Percentiles rank a stretch among this genome's conserved stretches.
phyloP scores from a whole-genome alignment of 2,113 vertebrate species.

The Zapornia atra region DNA sequence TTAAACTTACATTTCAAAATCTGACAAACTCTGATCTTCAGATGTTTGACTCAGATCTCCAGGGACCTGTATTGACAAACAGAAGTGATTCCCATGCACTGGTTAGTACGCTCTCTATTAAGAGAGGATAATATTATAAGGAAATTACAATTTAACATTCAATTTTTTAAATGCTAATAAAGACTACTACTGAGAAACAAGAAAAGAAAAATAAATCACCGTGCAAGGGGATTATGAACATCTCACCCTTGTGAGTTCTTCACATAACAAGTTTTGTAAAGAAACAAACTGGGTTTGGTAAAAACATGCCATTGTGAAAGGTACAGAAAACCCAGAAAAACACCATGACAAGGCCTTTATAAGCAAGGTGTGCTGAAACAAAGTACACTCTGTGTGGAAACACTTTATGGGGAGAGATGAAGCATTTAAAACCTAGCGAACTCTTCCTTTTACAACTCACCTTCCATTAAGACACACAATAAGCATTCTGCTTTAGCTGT shows the following conservation, averaged over 20 bases:
- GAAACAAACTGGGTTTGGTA: not conserved
- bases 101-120: slow-evolving; percentile 17
- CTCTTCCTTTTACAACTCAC: not conserved
- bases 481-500: too few species aligned
- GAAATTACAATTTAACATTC: not conserved
- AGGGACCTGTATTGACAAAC: slow-evolving; percentile 82
- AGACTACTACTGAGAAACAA: not conserved
- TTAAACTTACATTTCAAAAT: slow-evolving; percentile 96
- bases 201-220: not conserved
- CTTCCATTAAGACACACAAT: not conserved
- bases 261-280: not conserved
- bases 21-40: slow-evolving; percentile 97
- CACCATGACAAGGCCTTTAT: not conserved
- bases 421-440: not conserved
- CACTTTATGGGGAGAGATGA: not conserved
- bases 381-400: not conserved
- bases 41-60: slow-evolving; percentile 98
- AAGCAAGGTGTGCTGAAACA: not conserved
- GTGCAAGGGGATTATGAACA: not conserved
- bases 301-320: slow-evolving; percentile 4
- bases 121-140: not conserved
- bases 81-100: not conserved
- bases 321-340: not conserved
- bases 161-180: not conserved
- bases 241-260: not conserved